A percentile compares a stretch with the other conserved stretches of the same genome.
phyloP scores from a whole-genome alignment of 2,113 vertebrate species.

The Oophaga pumilio region DNA sequence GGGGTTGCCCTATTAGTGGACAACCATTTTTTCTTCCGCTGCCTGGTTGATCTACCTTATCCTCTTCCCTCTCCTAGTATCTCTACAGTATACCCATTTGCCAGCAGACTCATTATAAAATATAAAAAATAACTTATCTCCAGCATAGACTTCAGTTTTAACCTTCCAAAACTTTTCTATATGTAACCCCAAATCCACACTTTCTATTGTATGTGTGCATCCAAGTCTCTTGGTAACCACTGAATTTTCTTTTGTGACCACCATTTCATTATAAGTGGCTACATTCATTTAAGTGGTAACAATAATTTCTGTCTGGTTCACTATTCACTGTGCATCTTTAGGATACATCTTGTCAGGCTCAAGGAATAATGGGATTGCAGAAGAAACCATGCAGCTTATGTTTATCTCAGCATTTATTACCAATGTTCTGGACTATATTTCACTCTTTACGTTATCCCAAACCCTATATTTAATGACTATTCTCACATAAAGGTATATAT shows the following conservation, averaged over 20 bases:
- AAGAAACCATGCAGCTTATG: background rate
- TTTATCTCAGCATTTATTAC: background rate
- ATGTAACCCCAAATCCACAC: background rate
- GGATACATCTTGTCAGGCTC: background rate
- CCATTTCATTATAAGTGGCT: background rate
- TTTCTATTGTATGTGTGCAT: background rate
- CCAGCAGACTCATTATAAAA: too few relatives aligned
- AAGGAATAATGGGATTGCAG: background rate
- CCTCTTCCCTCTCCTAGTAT: too few relatives aligned
- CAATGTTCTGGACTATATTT: constrained; percentile 3
- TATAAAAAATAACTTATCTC: too few relatives aligned
- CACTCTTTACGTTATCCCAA: constrained; percentile 1
- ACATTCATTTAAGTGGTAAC: background rate
- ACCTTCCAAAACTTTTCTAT: too few relatives aligned
- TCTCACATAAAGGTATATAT: constrained; percentile 41
- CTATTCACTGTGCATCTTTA: background rate
- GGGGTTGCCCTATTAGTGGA: too few relatives aligned
- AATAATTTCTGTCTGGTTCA: background rate
- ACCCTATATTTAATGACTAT: constrained; percentile 24
- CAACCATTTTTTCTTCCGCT: background rate
- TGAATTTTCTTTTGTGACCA: background rate
- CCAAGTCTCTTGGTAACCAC: background rate
- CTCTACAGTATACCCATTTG: too few relatives aligned
- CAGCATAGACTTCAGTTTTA: too few relatives aligned
- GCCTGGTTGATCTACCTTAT: too few relatives aligned